Base-by-base conservation (phyloP, 2,888 invertebrate species). In the Rotaria macrura region DNA sequence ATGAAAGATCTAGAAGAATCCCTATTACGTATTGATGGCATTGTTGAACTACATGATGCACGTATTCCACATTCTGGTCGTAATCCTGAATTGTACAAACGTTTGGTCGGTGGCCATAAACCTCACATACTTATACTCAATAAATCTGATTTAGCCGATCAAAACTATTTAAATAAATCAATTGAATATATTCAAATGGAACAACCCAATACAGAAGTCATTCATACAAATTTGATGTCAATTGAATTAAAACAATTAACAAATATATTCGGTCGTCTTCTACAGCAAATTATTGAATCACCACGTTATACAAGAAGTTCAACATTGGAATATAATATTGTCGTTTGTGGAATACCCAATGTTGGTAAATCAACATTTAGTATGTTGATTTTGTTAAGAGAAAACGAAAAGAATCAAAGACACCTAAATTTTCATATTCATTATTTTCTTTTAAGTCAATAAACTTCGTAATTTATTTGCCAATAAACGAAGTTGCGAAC, bases 281-380 rank as follows among this genome's bases (percentile, higher is more conserved):
- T 49, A 23, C 52, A 74, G 17, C 43, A 54, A 34, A 47, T 29
- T 5, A 9, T 43, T 10, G 47, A 65, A 65, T 29, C 12, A 79
- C 40, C 38, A 55, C 52, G 84, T 55, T 65, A n/a, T 84, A 65
- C 23, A 43, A 52, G 84, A 52, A 57, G 83, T 43, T 84, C 52
- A 25, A 52, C 29, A 38, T 20, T 40, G 7, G 40, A 84, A 83
- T 85, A 34, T 54, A 38, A 85, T 49, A 65, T 86, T 25, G n/a
- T 86, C 9, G 85, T 86, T 23, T 83, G 85, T 54, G 86, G 86
- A n/a, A 84, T 85, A 83, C 86, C 86, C 12, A 86, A 86, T 84
- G 86, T 86, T 40, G 86, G 86, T 17, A 86, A 86, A 74, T 86
- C 86, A 43, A 86, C 85, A 49, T 72, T 86, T 23, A 86, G 85